These are phyloP conservation scores for Malachius bipustulatus DNA, from an alignment of 2,888 invertebrate genomes.

Conservation along the genomic window DNA sequence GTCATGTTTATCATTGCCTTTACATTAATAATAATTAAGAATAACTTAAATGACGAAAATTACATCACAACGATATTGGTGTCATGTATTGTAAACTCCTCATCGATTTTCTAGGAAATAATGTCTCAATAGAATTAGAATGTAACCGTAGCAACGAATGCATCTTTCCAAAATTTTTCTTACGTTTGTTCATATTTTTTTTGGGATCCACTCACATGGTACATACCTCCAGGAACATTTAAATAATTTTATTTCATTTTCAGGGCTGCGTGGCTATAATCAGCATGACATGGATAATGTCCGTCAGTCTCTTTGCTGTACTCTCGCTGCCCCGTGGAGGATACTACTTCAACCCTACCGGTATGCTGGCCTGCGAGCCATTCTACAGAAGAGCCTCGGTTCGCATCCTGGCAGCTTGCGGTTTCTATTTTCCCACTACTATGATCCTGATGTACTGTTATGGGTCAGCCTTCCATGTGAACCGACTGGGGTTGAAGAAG, in stretches of 20 bases:
- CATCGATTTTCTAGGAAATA: too few relatives aligned
- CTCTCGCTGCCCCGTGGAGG: constrained; percentile 76
- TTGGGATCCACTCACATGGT: constrained; percentile 10
- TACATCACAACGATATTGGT: too few relatives aligned
- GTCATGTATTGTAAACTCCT: too few relatives aligned
- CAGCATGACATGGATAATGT: constrained; percentile 75
- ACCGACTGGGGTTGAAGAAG: constrained; percentile 59
- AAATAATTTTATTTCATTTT: constrained; percentile 26
- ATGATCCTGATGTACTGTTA: constrained; percentile 89
- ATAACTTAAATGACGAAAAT: too few relatives aligned
- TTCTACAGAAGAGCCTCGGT: constrained; percentile 62
- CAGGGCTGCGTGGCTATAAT: constrained; percentile 79
- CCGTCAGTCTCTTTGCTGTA: constrained; percentile 69
- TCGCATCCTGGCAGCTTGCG: constrained; percentile 74
- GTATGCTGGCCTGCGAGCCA: constrained; percentile 77
- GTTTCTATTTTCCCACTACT: constrained; percentile 81
- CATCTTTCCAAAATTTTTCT: too few relatives aligned
- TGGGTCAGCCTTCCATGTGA: constrained; percentile 80
- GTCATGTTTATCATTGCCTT: too few relatives aligned
- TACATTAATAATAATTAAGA: too few relatives aligned
- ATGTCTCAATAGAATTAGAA: too few relatives aligned
- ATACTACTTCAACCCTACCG: constrained; percentile 79
- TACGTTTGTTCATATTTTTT: too few relatives aligned
- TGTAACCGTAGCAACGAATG: too few relatives aligned
- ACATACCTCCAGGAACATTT: constrained; percentile 15